Evolutionary conservation across 2,113 vertebrate genomes (phyloP).

Genomic region (Tetrax tetrax): DNA sequence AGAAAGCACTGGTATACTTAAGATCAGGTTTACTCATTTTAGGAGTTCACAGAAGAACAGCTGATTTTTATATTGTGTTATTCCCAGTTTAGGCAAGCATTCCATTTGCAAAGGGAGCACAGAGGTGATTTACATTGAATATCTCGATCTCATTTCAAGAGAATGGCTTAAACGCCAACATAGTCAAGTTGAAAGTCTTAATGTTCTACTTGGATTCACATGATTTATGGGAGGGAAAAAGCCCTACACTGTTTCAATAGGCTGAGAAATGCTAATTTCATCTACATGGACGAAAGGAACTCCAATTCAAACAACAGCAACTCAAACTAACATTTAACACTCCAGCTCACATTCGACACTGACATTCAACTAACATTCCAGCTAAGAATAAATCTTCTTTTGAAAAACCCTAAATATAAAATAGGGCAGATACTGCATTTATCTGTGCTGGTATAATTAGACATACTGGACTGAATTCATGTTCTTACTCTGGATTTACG

Average conservation of each 20-base stretch:
- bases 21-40: not conserved
- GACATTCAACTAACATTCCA: not conserved
- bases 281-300: constrained; percentile 8
- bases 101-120: not conserved
- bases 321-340: not conserved
- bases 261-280: constrained; percentile 55
- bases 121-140: constrained; percentile 39
- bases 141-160: constrained; percentile 50
- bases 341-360: not conserved
- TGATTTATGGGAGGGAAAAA: constrained; percentile 16
- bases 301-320: constrained; percentile 25
- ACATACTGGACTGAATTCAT: not conserved
- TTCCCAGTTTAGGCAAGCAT: constrained; percentile 23
- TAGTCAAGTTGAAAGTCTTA: constrained; percentile 67
- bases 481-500: not conserved
- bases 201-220: constrained; percentile 60
- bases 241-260: constrained; percentile 16
- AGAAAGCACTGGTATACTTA: not conserved
- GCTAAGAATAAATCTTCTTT: not conserved
- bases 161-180: constrained; percentile 46
- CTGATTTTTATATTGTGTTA: not conserved
- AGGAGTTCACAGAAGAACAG: not conserved
- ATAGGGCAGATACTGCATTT: not conserved
- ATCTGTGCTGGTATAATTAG: not conserved
- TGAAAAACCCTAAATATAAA: not conserved